phyloP scores from a whole-genome alignment of 2,888 invertebrate species.

The Netelia inedita region DNA sequence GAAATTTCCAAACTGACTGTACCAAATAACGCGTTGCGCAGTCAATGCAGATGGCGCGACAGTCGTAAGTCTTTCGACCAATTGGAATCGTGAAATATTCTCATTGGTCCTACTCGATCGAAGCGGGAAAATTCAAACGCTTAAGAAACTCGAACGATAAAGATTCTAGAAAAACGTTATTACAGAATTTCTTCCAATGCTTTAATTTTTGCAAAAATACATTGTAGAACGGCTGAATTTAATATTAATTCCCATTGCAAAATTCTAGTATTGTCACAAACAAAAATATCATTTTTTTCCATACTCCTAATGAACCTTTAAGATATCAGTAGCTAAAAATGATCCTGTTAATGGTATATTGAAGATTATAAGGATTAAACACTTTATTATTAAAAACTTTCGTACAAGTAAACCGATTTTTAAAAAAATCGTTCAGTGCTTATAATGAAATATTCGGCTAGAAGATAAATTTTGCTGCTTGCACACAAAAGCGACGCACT shows the following conservation, averaged over 20 bases:
- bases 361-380: not conserved
- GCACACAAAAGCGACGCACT: too few species aligned
- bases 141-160: too few species aligned
- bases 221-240: too few species aligned
- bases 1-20: slow-evolving; percentile 36
- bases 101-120: not conserved
- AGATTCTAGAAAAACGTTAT: too few species aligned
- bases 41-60: not conserved
- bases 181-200: too few species aligned
- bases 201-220: too few species aligned
- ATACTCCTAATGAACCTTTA: too few species aligned
- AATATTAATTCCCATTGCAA: too few species aligned
- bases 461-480: not conserved
- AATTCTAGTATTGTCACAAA: too few species aligned
- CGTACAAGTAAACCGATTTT: not conserved
- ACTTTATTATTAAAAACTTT: slow-evolving; percentile 9
- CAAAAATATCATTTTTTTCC: too few species aligned
- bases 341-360: not conserved
- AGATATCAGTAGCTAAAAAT: not conserved
- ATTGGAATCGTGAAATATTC: not conserved
- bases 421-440: not conserved
- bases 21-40: slow-evolving; percentile 1
- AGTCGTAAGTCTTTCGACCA: slow-evolving; percentile 1
- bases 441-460: not conserved
- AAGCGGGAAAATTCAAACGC: not conserved